phyloP scores from a whole-genome alignment of 2,797 vertebrate species.

The Sebastolobus alascanus region DNA sequence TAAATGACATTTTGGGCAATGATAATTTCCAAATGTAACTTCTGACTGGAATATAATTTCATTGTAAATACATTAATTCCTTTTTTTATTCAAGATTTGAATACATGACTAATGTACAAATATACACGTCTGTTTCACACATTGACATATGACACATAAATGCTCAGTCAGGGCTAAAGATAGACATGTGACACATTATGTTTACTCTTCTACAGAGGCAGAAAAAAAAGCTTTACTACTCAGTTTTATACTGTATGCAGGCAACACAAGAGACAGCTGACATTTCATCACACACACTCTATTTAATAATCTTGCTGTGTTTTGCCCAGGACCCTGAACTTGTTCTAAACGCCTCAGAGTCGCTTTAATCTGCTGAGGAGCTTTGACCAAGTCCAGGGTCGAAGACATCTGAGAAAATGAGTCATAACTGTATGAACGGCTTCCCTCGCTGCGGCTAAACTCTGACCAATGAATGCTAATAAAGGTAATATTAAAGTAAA shows the following conservation, averaged over 20 bases:
- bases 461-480: neutral
- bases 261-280: neutral
- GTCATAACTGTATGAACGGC: neutral
- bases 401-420: constrained; percentile 59
- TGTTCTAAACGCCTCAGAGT: constrained; percentile 90
- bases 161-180: constrained; percentile 1
- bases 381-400: constrained; percentile 90
- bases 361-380: constrained; percentile 85
- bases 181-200: constrained; percentile 33
- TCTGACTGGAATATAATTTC: neutral
- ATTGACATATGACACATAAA: neutral
- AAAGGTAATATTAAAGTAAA: neutral
- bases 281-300: neutral
- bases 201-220: constrained; percentile 1
- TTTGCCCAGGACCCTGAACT: constrained; percentile 84
- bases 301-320: constrained; percentile 15
- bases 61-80: neutral
- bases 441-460: neutral
- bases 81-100: neutral
- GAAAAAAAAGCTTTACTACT: neutral
- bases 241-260: neutral
- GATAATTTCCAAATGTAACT: neutral
- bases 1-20: neutral
- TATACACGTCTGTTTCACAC: constrained; percentile 2
- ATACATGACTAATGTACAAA: neutral